phyloP scores from a whole-genome alignment of 2,797 vertebrate genomes.

The Lutjanus argentimaculatus region DNA sequence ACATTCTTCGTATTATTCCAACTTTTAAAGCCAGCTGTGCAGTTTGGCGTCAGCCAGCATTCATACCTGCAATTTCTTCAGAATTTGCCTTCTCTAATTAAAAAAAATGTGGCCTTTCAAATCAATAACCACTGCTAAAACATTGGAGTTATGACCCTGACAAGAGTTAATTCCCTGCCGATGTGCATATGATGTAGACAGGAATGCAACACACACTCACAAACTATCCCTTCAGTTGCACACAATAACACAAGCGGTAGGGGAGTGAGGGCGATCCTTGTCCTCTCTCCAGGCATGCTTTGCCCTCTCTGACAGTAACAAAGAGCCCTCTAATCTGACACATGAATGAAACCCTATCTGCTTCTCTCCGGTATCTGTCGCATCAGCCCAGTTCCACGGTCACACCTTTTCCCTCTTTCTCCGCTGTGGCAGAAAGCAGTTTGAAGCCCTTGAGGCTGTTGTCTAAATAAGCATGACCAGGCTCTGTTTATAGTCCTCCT shows the following conservation, averaged over 20 bases:
- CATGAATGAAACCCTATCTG: conserved; percentile 75
- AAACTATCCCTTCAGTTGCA: conserved; percentile 32
- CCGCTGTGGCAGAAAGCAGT: conserved; percentile 25
- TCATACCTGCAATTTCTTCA: too few species aligned
- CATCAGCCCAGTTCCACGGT: conserved; percentile 58
- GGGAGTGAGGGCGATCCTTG: conserved; percentile 55
- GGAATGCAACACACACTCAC: conserved; percentile 35
- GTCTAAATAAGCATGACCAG: conserved; percentile 41
- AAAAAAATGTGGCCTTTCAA: background rate
- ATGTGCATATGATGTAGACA: conserved; percentile 22
- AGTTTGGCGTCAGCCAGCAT: too few species aligned
- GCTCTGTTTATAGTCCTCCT: conserved; percentile 23
- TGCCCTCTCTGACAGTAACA: conserved; percentile 65
- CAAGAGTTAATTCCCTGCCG: conserved; percentile 2
- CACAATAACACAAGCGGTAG: conserved; percentile 41
- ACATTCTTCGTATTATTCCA: too few species aligned
- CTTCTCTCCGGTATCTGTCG: conserved; percentile 59
- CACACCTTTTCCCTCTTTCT: conserved; percentile 50
- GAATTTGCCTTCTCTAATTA: too few species aligned
- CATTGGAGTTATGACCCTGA: background rate
- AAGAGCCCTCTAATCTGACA: conserved; percentile 76
- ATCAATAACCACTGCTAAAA: background rate
- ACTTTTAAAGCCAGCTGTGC: too few species aligned
- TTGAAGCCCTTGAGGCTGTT: conserved; percentile 21
- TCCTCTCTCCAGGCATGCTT: conserved; percentile 61